Evolutionary conservation across 2,113 vertebrate species (phyloP).

Genomic region (Heloderma charlesbogerti): DNA sequence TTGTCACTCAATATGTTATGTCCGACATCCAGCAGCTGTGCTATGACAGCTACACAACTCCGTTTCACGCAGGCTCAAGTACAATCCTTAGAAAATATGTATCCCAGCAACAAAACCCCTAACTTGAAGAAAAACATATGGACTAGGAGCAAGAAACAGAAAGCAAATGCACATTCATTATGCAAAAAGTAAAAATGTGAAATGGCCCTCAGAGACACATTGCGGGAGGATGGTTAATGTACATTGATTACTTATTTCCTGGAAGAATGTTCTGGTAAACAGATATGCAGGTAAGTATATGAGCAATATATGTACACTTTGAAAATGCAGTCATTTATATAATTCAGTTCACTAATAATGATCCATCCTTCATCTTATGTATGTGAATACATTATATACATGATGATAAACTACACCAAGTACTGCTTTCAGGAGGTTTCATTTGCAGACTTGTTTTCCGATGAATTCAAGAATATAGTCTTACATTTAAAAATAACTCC

Average conservation of each 20-base stretch:
- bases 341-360: neutral
- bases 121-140: neutral
- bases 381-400: neutral
- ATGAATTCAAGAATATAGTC: neutral
- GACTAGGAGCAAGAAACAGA: neutral
- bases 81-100: neutral
- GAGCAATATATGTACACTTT: neutral
- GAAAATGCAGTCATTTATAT: neutral
- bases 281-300: neutral
- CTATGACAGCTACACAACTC: neutral
- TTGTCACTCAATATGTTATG: neutral
- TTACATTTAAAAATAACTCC: constrained; percentile 6
- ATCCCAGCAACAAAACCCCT: neutral
- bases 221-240: neutral
- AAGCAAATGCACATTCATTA: neutral
- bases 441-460: neutral
- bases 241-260: neutral
- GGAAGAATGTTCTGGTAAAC: neutral
- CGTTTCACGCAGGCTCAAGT: neutral
- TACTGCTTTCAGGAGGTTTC: neutral
- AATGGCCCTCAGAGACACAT: neutral
- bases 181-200: neutral
- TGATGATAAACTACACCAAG: neutral
- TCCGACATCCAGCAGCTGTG: neutral
- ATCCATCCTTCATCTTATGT: neutral